A percentile compares a stretch with the other conserved stretches of the same genome.
Conservation (phyloP, 2,797 vertebrate genomes). For the Labeo calbasu region DNA sequence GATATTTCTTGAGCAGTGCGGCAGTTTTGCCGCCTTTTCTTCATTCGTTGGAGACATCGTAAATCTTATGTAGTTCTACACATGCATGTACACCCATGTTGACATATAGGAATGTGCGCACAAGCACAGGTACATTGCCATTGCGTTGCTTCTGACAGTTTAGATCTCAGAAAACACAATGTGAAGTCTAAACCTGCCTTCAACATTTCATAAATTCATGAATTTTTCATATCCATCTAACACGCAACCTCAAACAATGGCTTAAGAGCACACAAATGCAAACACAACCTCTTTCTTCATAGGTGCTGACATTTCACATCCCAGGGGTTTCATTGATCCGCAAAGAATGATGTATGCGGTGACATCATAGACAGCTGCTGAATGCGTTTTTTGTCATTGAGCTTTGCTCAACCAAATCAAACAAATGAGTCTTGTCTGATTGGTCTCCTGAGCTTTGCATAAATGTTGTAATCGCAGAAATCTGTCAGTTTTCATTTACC, state of each 20-base stretch:
- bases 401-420: slow-evolving; percentile 42
- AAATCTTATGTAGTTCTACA: slow-evolving; percentile 57
- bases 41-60: slow-evolving; percentile 52
- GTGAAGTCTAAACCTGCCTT: slow-evolving; percentile 29
- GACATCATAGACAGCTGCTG: slow-evolving; percentile 52
- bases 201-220: background rate
- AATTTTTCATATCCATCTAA: background rate
- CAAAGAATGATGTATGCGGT: slow-evolving; percentile 54
- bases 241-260: background rate
- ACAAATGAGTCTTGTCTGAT: slow-evolving; percentile 62
- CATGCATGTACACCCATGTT: background rate
- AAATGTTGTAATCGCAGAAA: slow-evolving; percentile 54
- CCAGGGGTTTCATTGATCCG: slow-evolving; percentile 49
- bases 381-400: slow-evolving; percentile 10
- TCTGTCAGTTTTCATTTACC: slow-evolving; percentile 59
- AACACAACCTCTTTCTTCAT: slow-evolving; percentile 5
- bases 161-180: slow-evolving; percentile 58
- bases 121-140: background rate
- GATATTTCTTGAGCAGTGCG: slow-evolving; percentile 24
- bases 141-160: slow-evolving; percentile 62
- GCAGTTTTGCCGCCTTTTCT: slow-evolving; percentile 52
- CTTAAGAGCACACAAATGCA: background rate
- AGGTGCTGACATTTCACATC: slow-evolving; percentile 39
- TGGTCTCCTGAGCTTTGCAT: slow-evolving; percentile 49
- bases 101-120: background rate